These are phyloP conservation scores for Nestor notabilis DNA, from an alignment of 2,113 vertebrate species.

Conservation along the genomic window DNA sequence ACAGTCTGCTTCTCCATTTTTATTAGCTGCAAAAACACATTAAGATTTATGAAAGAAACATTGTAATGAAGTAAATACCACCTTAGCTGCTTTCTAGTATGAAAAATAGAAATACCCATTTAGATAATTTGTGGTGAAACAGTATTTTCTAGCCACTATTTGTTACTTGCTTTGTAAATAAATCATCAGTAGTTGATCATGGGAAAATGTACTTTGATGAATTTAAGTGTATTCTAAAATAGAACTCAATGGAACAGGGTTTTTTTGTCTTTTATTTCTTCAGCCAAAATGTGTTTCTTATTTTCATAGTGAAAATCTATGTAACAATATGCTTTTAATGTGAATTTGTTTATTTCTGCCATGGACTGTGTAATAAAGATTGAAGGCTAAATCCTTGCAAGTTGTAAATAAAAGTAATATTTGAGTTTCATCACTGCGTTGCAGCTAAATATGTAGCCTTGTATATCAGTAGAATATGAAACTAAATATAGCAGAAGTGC, in stretches of 20 bases:
- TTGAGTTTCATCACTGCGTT: background rate
- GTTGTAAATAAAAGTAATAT: background rate
- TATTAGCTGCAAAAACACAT: conserved; percentile 29
- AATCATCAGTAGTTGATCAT: background rate
- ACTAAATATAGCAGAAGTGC: background rate
- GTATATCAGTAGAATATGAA: background rate
- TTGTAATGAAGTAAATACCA: conserved; percentile 10
- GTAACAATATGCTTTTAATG: background rate
- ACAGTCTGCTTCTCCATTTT: conserved; percentile 11
- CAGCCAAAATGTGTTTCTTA: background rate
- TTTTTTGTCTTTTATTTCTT: background rate
- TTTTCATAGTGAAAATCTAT: background rate
- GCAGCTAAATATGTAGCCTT: background rate
- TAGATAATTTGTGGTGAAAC: conserved; percentile 34
- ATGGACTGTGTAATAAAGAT: conserved; percentile 26
- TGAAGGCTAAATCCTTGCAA: background rate
- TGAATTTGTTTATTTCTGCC: conserved; percentile 9
- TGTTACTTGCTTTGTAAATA: conserved; percentile 56
- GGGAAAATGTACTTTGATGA: conserved; percentile 1
- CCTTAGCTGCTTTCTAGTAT: conserved; percentile 12
- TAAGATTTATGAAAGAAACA: conserved; percentile 1
- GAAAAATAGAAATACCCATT: conserved; percentile 20
- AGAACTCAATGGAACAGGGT: background rate
- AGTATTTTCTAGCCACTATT: conserved; percentile 46
- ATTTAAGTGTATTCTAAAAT: conserved; percentile 14